Evolutionary conservation across 92 coral and sea anemone species (phyloP), one percentile per base, ranked within the genome.

Genomic region (Palythoa grandis): DNA sequence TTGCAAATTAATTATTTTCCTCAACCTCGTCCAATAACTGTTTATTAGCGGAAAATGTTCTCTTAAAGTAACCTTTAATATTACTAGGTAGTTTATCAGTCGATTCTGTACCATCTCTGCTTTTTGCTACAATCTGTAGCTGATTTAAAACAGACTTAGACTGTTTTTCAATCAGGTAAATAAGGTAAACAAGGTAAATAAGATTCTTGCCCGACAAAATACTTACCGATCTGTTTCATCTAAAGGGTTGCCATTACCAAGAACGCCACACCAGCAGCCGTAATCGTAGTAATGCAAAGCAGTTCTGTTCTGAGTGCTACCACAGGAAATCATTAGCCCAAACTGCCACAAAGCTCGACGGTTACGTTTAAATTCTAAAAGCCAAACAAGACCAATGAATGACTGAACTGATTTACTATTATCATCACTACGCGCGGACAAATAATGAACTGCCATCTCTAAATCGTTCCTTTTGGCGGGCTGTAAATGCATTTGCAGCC

Each of bases 171-270:
- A 29, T 29, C 35, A 29, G n/a, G n/a, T n/a, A n/a, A n/a, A n/a
- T n/a, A 29, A 29, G 35, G 35, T 29, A 29, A 15, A 61, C 67
- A 13, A 1, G 6, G 17, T 14, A 14, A 65, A 11, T 2, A 7
- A 22, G 29, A 20, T 1, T 29, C 17, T 14, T 14, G 25, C 29
- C 4, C 0, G 12, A 3, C 12, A 65, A 12, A 12, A 35, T 19
- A 39, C 58, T 79, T 63, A 79, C 84, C 17, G 37, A 25, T 79
- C 84, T 6, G 84, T 79, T 39, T 79, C 84, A 63, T 79, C 84
- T 50, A 79, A 22, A 47, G 84, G 72, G 13, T 60, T 79, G 17
- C 84, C 84, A 4, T 8, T 23, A 0, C 84, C 84, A 2, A 68
- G 72, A 4, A 39, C 39, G 3, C 84, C 84, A 20, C 84, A 79